Base-by-base conservation (phyloP, 64 coral and sea anemone genomes). In the Pocillopora verrucosa region DNA sequence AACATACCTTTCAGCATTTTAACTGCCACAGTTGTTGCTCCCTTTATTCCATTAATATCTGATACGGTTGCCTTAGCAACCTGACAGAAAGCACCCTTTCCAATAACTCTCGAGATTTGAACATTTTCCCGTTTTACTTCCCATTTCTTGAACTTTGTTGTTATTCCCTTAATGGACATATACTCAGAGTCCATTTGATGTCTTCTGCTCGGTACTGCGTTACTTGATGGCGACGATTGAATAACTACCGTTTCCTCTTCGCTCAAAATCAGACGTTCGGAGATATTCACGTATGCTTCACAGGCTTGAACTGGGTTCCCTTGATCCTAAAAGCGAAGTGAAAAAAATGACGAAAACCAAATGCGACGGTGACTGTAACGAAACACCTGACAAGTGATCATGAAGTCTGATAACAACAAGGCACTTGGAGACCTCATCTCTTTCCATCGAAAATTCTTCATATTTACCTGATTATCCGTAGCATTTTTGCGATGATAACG, bases 41-140 rank as follows among this genome's bases (percentile, higher is more conserved):
- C 94, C 61, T 86, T 88, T n/a, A 88, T 56, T 51, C 82, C 82
- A 56, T 24, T 84, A 10, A 84, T 56, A 38, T 84, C 56, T 41
- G 20, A 72, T 51, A 65, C 36, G 13, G 83, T 89, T 34, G 87
- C 94, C 74, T 96, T 96, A 22, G 90, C 94, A 17, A 96, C 94
- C 72, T 92, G 90, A 75, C 80, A 96, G 78, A 96, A 96, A 0
- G 94, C 94, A 12, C 94, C 94, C 74, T 96, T 96, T 17, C 94
- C 94, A 63, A 96, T 96, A 56, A 86, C 88, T 60, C 84, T 75
- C 6, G 86, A 80, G 56, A 96, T 61, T 14, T 57, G n/a, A 20
- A 96, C 75, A 34, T 73, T 57, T 35, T 90, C 76, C 5, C 80
- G 94, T 19, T 87, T 76, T 24, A 89, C 61, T 73, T 96, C 94